phyloP scores from a whole-genome alignment of 2,797 vertebrate genomes.

The Darevskia nairensis region DNA sequence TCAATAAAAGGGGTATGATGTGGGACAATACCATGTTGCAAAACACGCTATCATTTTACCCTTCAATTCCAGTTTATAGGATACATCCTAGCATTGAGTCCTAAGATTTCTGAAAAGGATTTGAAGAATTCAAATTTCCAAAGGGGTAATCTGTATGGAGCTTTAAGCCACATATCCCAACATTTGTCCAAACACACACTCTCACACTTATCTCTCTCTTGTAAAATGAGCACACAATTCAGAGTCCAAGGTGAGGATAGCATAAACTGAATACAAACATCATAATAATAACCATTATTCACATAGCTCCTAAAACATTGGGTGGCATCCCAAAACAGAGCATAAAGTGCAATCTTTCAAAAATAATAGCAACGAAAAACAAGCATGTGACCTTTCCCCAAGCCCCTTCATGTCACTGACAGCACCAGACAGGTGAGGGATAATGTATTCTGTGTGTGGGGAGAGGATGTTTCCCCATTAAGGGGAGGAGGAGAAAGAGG shows the following conservation, averaged over 20 bases:
- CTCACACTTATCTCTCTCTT: background rate
- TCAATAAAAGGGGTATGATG: background rate
- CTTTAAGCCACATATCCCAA: background rate
- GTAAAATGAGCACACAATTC: background rate
- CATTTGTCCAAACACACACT: background rate
- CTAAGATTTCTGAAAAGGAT: no score
- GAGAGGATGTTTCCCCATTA: no score
- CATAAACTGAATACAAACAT: no score
- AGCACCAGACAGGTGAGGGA: background rate
- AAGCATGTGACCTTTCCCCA: background rate
- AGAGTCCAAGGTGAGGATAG: background rate
- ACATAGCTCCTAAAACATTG: background rate
- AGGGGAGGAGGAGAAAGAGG: no score
- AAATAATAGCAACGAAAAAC: background rate
- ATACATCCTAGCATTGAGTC: background rate
- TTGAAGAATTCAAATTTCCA: background rate
- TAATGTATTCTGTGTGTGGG: background rate
- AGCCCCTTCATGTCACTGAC: background rate
- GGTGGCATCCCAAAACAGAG: no score
- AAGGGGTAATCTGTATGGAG: background rate
- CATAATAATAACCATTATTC: background rate
- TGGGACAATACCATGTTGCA: background rate
- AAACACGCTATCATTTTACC: background rate
- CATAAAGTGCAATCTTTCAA: background rate
- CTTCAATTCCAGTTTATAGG: background rate